A percentile compares a stretch with the other conserved stretches of the same genome.
Evolutionary conservation across 2,113 vertebrate species (phyloP).

Genomic region (Serilophus lunatus): DNA sequence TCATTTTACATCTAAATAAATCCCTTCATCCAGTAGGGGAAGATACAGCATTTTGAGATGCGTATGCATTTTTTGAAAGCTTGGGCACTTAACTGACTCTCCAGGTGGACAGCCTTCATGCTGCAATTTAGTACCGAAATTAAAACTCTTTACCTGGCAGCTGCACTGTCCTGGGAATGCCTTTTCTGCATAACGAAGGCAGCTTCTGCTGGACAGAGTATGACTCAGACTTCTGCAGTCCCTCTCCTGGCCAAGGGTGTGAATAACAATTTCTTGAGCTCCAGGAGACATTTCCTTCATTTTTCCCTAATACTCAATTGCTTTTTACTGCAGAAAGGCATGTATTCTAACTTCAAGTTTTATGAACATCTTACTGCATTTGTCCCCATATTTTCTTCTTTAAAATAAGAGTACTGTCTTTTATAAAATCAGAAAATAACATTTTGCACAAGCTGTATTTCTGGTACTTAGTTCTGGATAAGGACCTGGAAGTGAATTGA

Average conservation of each 20-base stretch:
- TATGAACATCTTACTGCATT: fast-evolving
- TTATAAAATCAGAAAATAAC: neutral
- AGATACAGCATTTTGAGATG: neutral
- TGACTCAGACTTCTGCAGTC: conserved; percentile 23
- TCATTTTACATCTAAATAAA: neutral
- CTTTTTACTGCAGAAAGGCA: neutral
- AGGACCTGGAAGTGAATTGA: neutral
- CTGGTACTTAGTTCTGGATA: neutral
- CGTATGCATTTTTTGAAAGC: neutral
- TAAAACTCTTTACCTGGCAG: neutral
- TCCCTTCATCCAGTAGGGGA: neutral
- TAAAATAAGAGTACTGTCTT: neutral
- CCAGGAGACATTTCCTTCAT: neutral
- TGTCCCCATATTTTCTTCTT: neutral
- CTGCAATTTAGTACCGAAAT: neutral
- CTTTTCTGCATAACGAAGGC: neutral
- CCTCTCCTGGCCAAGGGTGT: conserved; percentile 45
- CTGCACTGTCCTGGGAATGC: neutral
- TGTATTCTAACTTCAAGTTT: neutral
- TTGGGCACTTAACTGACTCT: neutral
- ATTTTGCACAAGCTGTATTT: neutral
- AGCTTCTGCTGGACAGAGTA: neutral
- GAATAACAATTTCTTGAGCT: neutral
- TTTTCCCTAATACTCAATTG: neutral
- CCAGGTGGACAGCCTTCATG: neutral